Evolutionary conservation across 2,797 vertebrate genomes (phyloP).

Genomic region (Mus minutoides): DNA sequence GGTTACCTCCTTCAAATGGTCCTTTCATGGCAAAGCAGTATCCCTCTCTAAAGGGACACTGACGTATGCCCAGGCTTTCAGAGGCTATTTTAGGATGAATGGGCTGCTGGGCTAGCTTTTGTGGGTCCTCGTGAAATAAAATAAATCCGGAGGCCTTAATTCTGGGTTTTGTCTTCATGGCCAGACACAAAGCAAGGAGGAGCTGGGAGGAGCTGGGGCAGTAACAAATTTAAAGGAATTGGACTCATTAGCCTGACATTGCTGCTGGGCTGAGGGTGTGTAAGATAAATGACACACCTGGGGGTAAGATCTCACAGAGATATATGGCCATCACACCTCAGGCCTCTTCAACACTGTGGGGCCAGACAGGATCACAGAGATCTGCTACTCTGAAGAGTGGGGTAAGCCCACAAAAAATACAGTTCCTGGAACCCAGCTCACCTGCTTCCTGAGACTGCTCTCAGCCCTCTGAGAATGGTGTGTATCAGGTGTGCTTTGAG

Average conservation of each 20-base stretch:
- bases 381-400: neutral
- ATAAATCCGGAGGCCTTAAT: constrained; percentile 47
- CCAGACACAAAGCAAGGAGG: constrained; percentile 26
- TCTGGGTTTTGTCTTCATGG: constrained; percentile 47
- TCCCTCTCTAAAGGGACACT: constrained; percentile 65
- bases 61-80: neutral
- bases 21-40: constrained; percentile 41
- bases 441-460: neutral
- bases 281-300: neutral
- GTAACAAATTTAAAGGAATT: constrained; percentile 15
- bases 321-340: neutral
- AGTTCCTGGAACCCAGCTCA: fast-evolving
- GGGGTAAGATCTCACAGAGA: neutral
- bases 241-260: constrained; percentile 36
- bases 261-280: neutral
- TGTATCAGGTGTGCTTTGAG: neutral
- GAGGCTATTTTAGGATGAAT: constrained; percentile 68
- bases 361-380: neutral
- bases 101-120: constrained; percentile 61
- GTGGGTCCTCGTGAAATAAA: constrained; percentile 34
- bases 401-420: neutral
- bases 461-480: neutral
- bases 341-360: neutral
- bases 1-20: constrained; percentile 60
- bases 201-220: neutral